Evolutionary conservation across 2,113 vertebrate species (phyloP).

Genomic region (Colius striatus): DNA sequence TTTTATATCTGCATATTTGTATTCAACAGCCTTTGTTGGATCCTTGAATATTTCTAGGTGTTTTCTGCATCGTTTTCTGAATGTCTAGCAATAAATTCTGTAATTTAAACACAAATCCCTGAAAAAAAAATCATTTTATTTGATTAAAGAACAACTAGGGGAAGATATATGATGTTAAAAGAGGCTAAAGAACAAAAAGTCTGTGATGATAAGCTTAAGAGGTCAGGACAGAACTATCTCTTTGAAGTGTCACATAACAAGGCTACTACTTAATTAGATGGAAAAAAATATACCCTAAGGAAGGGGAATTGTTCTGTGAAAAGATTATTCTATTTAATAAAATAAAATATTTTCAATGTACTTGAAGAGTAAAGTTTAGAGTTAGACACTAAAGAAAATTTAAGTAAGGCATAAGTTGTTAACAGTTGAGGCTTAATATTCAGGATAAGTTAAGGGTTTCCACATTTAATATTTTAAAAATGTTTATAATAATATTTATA

Average conservation of each 20-base stretch:
- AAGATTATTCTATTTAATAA: constrained; percentile 27
- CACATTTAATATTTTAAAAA: not conserved
- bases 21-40: not conserved
- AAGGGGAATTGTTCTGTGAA: not conserved
- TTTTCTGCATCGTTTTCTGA: not conserved
- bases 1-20: not conserved
- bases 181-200: not conserved
- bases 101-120: not conserved
- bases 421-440: constrained; percentile 45
- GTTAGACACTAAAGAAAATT: not conserved
- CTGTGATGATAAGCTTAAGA: not conserved
- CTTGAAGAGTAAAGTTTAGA: constrained; percentile 35
- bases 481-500: not conserved
- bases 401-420: not conserved
- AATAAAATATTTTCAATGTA: constrained; percentile 57
- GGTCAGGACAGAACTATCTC: not conserved
- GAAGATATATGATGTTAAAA: not conserved
- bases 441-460: not conserved
- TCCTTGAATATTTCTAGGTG: not conserved
- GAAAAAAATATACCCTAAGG: not conserved
- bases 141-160: not conserved
- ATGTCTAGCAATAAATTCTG: accelerated
- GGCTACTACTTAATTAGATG: not conserved
- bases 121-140: not conserved
- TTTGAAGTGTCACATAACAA: not conserved